A percentile compares a stretch with the other conserved stretches of the same genome.
Conservation (phyloP, 2,113 vertebrate genomes). For the Pimephales promelas region DNA sequence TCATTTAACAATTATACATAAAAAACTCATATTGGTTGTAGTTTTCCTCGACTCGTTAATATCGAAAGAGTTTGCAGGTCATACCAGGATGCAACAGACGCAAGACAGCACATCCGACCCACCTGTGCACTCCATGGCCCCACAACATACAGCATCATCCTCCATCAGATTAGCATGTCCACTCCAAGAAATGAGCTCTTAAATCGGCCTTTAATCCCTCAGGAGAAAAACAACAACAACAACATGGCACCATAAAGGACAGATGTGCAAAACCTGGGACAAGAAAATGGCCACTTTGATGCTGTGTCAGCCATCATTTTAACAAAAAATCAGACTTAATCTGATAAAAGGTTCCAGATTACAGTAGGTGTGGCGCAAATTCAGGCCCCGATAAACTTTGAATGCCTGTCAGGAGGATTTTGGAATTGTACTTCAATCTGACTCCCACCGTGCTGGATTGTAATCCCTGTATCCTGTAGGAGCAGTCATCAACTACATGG, state of each 20-base stretch:
- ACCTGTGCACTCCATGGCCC: constrained; percentile 27
- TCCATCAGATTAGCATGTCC: constrained; percentile 45
- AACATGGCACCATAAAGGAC: background rate
- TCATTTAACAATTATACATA: background rate
- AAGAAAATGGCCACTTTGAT: constrained; percentile 20
- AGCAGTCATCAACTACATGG: background rate
- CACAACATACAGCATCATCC: constrained; percentile 17
- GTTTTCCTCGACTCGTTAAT: background rate
- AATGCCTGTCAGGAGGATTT: constrained; percentile 59
- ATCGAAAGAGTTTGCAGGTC: background rate
- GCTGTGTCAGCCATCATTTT: constrained; percentile 37
- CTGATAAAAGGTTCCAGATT: constrained; percentile 72
- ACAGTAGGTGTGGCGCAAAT: constrained; percentile 56
- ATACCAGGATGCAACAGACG: background rate
- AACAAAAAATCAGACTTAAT: constrained; percentile 61
- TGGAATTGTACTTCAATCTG: constrained; percentile 38
- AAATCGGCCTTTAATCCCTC: constrained; percentile 53
- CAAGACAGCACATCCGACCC: constrained; percentile 37
- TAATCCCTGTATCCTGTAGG: constrained; percentile 28
- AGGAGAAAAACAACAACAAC: constrained; percentile 33
- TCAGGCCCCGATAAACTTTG: constrained; percentile 57
- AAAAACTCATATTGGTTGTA: background rate
- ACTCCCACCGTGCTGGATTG: background rate
- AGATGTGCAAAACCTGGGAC: constrained; percentile 32
- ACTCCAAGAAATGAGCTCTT: constrained; percentile 52